These are phyloP conservation scores for Aporophyla nigra DNA, from an alignment of 2,888 invertebrate genomes.

Conservation along the genomic window DNA sequence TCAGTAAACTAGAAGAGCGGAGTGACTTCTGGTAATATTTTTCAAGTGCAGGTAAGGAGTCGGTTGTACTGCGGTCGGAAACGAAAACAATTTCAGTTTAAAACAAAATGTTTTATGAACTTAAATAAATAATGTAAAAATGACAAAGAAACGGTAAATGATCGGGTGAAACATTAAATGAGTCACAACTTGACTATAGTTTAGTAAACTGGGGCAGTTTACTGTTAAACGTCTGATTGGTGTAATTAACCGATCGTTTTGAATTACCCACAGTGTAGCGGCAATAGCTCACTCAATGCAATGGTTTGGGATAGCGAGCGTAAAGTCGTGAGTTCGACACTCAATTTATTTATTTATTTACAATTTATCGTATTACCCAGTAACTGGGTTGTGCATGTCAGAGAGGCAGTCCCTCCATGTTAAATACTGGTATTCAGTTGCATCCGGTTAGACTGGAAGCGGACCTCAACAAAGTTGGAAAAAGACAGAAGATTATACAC, in stretches of 20 bases:
- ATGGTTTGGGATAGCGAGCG: background rate
- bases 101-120: background rate
- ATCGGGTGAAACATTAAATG: slow-evolving; percentile 18
- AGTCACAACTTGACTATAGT: slow-evolving; percentile 7
- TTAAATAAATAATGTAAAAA: slow-evolving; percentile 22
- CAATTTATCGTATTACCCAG: too few relatives aligned
- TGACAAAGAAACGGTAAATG: slow-evolving; percentile 12
- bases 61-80: slow-evolving; percentile 20
- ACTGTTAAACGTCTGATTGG: slow-evolving; percentile 14
- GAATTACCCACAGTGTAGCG: background rate
- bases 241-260: slow-evolving; percentile 5
- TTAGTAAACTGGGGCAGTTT: slow-evolving; percentile 36
- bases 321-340: background rate
- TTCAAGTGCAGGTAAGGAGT: slow-evolving; percentile 34
- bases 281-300: background rate
- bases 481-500: too few relatives aligned
- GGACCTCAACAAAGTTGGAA: too few relatives aligned
- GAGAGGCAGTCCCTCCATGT: too few relatives aligned
- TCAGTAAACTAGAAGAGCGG: slow-evolving; percentile 28
- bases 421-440: too few relatives aligned
- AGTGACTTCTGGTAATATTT: slow-evolving; percentile 58
- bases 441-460: too few relatives aligned
- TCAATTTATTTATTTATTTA: background rate
- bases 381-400: too few relatives aligned
- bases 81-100: slow-evolving; percentile 26